phyloP scores from a whole-genome alignment of 2,797 vertebrate genomes.

The Cottoperca gobio region DNA sequence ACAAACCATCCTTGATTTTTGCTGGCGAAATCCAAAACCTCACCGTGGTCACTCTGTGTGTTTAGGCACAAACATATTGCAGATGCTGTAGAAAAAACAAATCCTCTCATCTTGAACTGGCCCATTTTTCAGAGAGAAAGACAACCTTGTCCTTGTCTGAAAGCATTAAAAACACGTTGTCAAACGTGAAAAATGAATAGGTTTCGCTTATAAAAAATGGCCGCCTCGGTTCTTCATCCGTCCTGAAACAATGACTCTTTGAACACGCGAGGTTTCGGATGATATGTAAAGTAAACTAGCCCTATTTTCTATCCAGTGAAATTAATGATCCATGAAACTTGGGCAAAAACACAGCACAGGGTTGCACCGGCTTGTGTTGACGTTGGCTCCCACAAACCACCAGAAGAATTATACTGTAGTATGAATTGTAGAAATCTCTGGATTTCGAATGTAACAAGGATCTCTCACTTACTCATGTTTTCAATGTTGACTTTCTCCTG shows the following conservation, averaged over 20 bases:
- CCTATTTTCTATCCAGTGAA: slow-evolving; percentile 57
- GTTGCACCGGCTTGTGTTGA: slow-evolving; percentile 45
- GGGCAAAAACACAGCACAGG: slow-evolving; percentile 55
- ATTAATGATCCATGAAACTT: slow-evolving; percentile 67
- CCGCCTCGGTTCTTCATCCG: slow-evolving; percentile 39
- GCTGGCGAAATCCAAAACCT: slow-evolving; percentile 24
- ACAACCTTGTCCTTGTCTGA: slow-evolving; percentile 59
- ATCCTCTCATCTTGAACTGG: slow-evolving; percentile 43
- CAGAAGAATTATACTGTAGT: slow-evolving; percentile 39
- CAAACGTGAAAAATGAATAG: slow-evolving; percentile 65
- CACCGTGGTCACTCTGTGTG: slow-evolving; percentile 28
- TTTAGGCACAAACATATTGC: slow-evolving; percentile 61
- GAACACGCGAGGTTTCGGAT: slow-evolving; percentile 65
- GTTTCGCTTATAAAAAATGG: slow-evolving; percentile 40
- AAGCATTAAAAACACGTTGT: slow-evolving; percentile 60
- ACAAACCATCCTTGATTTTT: slow-evolving; percentile 54
- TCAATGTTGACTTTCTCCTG: slow-evolving; percentile 15
- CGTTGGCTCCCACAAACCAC: slow-evolving; percentile 43
- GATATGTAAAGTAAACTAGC: slow-evolving; percentile 65
- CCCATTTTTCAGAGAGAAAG: slow-evolving; percentile 49
- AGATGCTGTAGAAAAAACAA: slow-evolving; percentile 39
- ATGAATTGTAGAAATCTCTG: slow-evolving; percentile 36
- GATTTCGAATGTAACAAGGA: slow-evolving; percentile 25
- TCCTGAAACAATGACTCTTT: slow-evolving; percentile 64
- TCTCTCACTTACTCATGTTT: slow-evolving; percentile 33